These are phyloP conservation scores for Megaptera novaeangliae DNA, from an alignment of 2,113 vertebrate genomes.

Conservation along the genomic window DNA sequence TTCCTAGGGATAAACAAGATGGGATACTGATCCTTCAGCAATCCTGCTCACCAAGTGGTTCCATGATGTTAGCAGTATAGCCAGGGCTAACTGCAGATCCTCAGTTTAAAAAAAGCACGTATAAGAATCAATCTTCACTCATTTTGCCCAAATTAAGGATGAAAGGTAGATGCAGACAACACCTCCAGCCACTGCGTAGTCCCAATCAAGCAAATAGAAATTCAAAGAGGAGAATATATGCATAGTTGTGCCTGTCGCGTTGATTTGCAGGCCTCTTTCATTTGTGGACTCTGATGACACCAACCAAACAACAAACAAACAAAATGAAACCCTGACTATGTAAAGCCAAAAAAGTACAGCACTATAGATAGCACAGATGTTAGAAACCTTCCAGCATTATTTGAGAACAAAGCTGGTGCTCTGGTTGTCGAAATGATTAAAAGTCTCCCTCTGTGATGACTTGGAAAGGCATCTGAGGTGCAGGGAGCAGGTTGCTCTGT, in stretches of 20 bases:
- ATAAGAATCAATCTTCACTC: not conserved
- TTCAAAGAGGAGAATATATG: not conserved
- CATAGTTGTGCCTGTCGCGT: not conserved
- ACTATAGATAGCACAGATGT: not conserved
- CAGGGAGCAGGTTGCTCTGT: not conserved
- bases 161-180: not conserved
- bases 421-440: conserved; percentile 48
- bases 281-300: not conserved
- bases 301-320: not conserved
- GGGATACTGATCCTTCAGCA: not conserved
- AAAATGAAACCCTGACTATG: not conserved
- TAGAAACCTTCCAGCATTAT: conserved; percentile 1
- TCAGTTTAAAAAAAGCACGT: not conserved
- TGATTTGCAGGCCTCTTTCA: not conserved
- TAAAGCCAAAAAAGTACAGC: not conserved
- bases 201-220: not conserved
- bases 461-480: not conserved
- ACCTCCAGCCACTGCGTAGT: not conserved
- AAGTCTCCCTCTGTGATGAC: conserved; percentile 41
- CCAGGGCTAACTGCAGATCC: too few species aligned
- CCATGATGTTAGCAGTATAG: not conserved
- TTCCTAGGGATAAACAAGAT: conserved; percentile 14
- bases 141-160: conserved; percentile 18
- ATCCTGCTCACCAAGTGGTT: not conserved
- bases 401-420: conserved; percentile 27